A percentile compares a stretch with the other conserved stretches of the same genome.
Evolutionary conservation across 2,888 invertebrate species (phyloP).

Genomic region (Pollenia angustigena): DNA sequence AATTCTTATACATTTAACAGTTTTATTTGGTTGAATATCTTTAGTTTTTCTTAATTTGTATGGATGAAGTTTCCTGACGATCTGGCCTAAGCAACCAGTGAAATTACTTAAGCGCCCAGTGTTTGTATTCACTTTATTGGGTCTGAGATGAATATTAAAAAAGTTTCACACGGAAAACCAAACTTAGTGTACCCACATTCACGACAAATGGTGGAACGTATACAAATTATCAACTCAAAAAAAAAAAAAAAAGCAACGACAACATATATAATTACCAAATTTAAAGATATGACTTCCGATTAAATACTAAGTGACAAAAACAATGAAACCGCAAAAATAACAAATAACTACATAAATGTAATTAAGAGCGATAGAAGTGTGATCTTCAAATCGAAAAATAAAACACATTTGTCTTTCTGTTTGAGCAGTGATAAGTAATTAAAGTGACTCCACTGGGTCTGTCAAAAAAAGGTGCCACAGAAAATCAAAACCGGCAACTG

Average conservation of each 20-base stretch:
- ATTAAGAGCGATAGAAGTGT: constrained; percentile 17
- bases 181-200: too few relatives aligned
- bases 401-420: constrained; percentile 10
- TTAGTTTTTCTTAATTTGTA: too few relatives aligned
- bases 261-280: constrained; percentile 17
- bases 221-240: not conserved
- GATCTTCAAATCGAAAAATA: constrained; percentile 27
- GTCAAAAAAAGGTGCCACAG: not conserved
- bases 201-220: not conserved
- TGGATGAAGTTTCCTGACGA: too few relatives aligned
- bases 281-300: constrained; percentile 29
- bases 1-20: too few relatives aligned
- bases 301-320: constrained; percentile 32
- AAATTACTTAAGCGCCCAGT: too few relatives aligned
- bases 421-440: constrained; percentile 31
- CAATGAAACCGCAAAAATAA: not conserved
- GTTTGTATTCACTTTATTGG: too few relatives aligned
- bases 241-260: not conserved
- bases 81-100: too few relatives aligned
- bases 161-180: too few relatives aligned
- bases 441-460: constrained; percentile 54
- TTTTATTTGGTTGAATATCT: too few relatives aligned
- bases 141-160: too few relatives aligned
- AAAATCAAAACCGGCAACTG: constrained; percentile 38
- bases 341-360: constrained; percentile 7